Conservation (phyloP, 2,888 invertebrate species). For the Pecten maximus region DNA sequence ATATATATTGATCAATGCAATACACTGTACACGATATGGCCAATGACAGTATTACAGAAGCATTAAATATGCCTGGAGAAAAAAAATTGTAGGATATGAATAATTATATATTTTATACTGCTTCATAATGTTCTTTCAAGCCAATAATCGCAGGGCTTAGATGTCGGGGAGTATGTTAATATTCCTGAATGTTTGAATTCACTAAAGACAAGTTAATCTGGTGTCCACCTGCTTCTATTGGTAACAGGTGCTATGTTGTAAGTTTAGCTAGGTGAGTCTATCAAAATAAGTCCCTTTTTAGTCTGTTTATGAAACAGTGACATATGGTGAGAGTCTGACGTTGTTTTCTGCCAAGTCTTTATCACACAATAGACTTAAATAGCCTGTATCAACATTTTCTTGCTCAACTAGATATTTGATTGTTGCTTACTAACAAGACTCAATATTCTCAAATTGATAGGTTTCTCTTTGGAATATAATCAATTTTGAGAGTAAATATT, state of each 20-base stretch:
- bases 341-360: too few relatives aligned
- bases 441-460: too few relatives aligned
- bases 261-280: not conserved
- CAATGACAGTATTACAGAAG: not conserved
- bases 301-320: too few relatives aligned
- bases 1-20: too few relatives aligned
- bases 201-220: not conserved
- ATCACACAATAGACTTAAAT: too few relatives aligned
- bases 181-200: not conserved
- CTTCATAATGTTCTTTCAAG: not conserved
- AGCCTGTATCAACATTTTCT: too few relatives aligned
- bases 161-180: not conserved
- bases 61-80: too few relatives aligned
- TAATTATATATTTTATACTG: not conserved
- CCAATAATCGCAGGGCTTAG: not conserved
- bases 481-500: too few relatives aligned
- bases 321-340: too few relatives aligned
- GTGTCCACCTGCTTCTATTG: not conserved
- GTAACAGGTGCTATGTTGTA: conserved; percentile 1
- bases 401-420: too few relatives aligned
- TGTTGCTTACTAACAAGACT: too few relatives aligned
- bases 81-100: not conserved
- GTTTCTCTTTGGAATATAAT: too few relatives aligned
- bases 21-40: not conserved
- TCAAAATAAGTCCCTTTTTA: not conserved